These are phyloP conservation scores for Entosphenus tridentatus DNA, from an alignment of 2,113 vertebrate genomes.

Conservation along the genomic window DNA sequence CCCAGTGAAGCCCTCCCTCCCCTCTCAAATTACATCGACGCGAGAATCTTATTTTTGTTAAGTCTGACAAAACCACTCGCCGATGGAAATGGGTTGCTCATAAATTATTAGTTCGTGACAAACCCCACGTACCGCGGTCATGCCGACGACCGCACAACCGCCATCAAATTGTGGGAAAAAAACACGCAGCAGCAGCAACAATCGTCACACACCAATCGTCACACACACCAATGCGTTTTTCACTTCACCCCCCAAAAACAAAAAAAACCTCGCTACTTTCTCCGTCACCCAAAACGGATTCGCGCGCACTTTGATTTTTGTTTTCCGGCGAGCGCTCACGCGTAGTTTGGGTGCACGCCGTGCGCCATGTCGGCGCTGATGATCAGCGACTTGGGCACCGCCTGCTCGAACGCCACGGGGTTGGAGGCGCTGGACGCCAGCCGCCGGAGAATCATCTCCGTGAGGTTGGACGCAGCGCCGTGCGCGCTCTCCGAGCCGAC, in stretches of 20 bases:
- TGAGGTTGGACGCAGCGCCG: constrained; percentile 63
- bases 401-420: constrained; percentile 66
- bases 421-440: constrained; percentile 36
- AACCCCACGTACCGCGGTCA: too few species aligned
- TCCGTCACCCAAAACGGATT: neutral
- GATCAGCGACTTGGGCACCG: constrained; percentile 67
- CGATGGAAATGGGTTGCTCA: too few species aligned
- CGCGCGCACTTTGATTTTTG: neutral
- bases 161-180: too few species aligned
- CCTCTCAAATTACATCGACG: too few species aligned
- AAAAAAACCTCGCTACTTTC: neutral
- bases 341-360: constrained; percentile 72
- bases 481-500: constrained; percentile 84
- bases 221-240: too few species aligned
- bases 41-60: too few species aligned
- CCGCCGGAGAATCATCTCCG: constrained; percentile 60
- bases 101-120: too few species aligned
- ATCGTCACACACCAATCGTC: too few species aligned
- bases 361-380: constrained; percentile 96
- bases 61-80: too few species aligned
- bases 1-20: too few species aligned
- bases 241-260: neutral
- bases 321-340: constrained; percentile 34
- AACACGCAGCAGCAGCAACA: too few species aligned
- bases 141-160: too few species aligned